A percentile compares a stretch with the other conserved stretches of the same genome.
Conservation (phyloP, 1,140 invertebrate genomes). For the Bilobella aurantiaca region DNA sequence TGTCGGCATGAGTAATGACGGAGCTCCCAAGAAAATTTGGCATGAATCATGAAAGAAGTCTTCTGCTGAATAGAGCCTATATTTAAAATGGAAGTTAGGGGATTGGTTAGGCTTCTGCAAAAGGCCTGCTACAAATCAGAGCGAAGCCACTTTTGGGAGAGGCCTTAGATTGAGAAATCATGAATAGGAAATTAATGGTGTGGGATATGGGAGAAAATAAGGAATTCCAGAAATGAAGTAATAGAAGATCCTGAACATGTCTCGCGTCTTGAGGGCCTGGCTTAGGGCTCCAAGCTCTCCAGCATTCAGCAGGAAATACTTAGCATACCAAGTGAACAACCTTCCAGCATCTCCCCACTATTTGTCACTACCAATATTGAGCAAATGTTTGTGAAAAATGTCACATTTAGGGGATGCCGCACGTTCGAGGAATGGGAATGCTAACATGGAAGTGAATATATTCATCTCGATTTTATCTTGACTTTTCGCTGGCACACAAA, state of each 20-base stretch:
- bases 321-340: neutral
- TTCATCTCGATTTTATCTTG: constrained; percentile 29
- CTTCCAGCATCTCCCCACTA: neutral
- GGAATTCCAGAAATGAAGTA: constrained; percentile 4
- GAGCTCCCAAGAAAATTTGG: neutral
- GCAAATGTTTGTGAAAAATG: constrained; percentile 24
- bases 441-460: constrained; percentile 10
- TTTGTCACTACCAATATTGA: constrained; percentile 16
- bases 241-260: constrained; percentile 1
- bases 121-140: constrained; percentile 24
- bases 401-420: constrained; percentile 16
- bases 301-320: neutral
- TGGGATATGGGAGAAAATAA: neutral
- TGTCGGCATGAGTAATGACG: neutral
- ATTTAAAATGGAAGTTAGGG: neutral
- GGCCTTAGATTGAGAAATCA: constrained; percentile 24
- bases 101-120: neutral
- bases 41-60: neutral
- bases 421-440: constrained; percentile 7
- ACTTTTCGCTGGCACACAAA: too few relatives aligned
- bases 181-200: constrained; percentile 22
- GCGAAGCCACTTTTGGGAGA: constrained; percentile 18
- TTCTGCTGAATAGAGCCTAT: neutral
- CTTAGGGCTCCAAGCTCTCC: neutral
- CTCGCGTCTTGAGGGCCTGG: neutral